Base-by-base conservation (phyloP, 2,888 invertebrate genomes). In the Andrena camellia region DNA sequence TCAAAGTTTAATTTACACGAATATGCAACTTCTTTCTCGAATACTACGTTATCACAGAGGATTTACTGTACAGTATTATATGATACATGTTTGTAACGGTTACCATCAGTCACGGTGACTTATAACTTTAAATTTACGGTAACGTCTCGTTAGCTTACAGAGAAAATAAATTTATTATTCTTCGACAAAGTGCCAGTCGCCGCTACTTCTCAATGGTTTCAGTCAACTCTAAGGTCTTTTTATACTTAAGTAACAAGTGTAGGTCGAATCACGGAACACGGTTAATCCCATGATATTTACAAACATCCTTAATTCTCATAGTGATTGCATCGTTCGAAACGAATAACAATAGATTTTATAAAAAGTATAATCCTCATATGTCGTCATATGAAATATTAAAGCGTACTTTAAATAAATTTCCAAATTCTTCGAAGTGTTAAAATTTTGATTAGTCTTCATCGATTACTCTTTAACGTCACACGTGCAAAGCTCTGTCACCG, bases 11-110 rank as follows among this genome's bases (percentile, higher is more conserved):
- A 75, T 68, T 81, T 69, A 73, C 33, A 31, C 42, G 35, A 77
- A 67, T 50, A 72, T 68, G 62, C 70, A 57, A 72, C 72, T 62
- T 76, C 59, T 71, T 78, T 23, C 6, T 81, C 76, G 35, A 57
- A 82, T 33, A 66, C 79, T 54, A 70, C 78, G 78, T 76, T 90
- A 90, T 89, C 90, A 88, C 88, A 88, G 90, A 88, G 86, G 74
- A 72, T 76, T 29, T 82, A 79, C 74, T 86, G 69, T 76, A 84
- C 70, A 84, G 26, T 63, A 68, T 64, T 54, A 69, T 62, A 52
- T 71, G n/a, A 33, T 80, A 66, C 70, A 78, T n/a, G 50, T 35
- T 23, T 71, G 29, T 68, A 76, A 60, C 50, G 20, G 10, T 64
- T 76, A 70, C 2, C 78, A 80, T 73, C 80, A 66, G 66, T 74